phyloP scores from a whole-genome alignment of 2,888 invertebrate genomes.

The Drosophila greeni region DNA sequence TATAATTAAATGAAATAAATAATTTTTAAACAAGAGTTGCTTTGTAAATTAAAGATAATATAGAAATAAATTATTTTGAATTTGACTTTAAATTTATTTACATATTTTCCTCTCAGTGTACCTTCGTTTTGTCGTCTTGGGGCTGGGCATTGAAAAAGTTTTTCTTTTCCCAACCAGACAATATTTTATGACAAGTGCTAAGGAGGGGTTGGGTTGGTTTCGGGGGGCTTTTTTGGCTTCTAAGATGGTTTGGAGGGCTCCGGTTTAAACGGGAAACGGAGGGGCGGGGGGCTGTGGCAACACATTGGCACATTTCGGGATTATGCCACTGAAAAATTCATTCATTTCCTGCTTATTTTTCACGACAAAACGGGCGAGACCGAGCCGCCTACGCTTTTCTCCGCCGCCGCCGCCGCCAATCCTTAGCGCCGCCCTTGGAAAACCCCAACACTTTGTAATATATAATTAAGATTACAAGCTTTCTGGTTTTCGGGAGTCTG shows the following conservation, averaged over 20 bases:
- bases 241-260: conserved; percentile 28
- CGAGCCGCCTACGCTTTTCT: background rate
- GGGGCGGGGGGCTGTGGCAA: conserved; percentile 48
- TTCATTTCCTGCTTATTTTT: conserved; percentile 69
- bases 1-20: too few relatives aligned
- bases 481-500: conserved; percentile 57
- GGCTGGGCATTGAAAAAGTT: conserved; percentile 64
- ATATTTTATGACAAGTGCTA: conserved; percentile 71
- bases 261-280: conserved; percentile 26
- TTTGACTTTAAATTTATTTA: too few relatives aligned
- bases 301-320: conserved; percentile 70
- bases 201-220: conserved; percentile 5
- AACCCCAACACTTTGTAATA: conserved; percentile 70
- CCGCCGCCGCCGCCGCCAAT: background rate
- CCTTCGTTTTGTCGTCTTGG: conserved; percentile 43
- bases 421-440: conserved; percentile 1
- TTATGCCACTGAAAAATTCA: conserved; percentile 73
- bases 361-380: conserved; percentile 49
- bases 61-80: too few relatives aligned
- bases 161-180: conserved; percentile 72
- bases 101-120: background rate
- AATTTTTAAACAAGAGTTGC: too few relatives aligned
- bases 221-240: conserved; percentile 31
- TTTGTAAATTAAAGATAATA: too few relatives aligned
- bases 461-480: conserved; percentile 74